Evolutionary conservation across 35 echinoderm and acorn worm genomes (phyloP).

Genomic region (Ophiothrix spiculata): DNA sequence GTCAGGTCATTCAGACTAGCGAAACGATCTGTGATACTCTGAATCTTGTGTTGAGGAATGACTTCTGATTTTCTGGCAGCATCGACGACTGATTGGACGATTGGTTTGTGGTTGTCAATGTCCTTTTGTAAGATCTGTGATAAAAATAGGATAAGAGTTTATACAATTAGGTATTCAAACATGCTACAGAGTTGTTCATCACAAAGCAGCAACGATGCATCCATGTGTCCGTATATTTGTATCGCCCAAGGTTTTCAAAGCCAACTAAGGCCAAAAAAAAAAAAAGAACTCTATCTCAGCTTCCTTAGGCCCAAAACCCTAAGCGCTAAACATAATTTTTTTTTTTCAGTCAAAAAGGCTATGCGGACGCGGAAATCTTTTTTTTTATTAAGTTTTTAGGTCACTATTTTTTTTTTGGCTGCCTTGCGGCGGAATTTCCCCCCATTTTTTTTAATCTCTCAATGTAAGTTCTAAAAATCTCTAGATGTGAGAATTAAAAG

Average conservation of each 20-base stretch:
- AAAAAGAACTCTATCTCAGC: too few species aligned
- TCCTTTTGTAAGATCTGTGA: conserved; percentile 83
- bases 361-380: too few species aligned
- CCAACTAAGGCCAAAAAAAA: neutral
- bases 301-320: too few species aligned
- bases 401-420: too few species aligned
- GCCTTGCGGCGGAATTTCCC: too few species aligned
- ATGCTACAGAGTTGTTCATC: neutral
- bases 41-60: neutral
- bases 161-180: too few species aligned
- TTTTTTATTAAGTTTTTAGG: too few species aligned
- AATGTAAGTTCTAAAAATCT: too few species aligned
- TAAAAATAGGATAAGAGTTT: neutral
- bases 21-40: conserved; percentile 66
- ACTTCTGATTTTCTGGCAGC: conserved; percentile 32
- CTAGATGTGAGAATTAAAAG: neutral
- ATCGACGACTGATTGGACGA: conserved; percentile 71
- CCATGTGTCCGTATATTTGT: neutral
- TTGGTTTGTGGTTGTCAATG: conserved; percentile 86
- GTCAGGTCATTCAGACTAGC: conserved; percentile 36
- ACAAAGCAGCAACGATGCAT: neutral
- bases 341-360: too few species aligned
- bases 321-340: too few species aligned
- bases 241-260: neutral
- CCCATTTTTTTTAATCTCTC: too few species aligned